Percentiles rank a stretch among this genome's conserved stretches.
Conservation (phyloP, 1,140 invertebrate species). For the Limonius californicus region DNA sequence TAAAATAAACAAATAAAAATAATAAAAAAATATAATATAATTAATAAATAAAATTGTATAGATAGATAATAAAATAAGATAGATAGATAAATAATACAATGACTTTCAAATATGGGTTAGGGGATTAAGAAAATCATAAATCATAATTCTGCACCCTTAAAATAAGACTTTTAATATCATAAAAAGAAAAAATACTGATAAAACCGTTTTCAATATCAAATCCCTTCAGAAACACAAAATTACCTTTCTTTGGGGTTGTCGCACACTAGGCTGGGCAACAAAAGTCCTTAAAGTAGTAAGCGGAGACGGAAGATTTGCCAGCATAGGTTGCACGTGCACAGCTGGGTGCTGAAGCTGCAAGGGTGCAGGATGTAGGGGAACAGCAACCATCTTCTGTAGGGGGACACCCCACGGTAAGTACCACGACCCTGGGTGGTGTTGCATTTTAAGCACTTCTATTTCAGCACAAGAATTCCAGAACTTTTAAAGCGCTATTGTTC, state of each 20-base stretch:
- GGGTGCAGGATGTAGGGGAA: constrained; percentile 41
- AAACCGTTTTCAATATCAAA: too few relatives aligned
- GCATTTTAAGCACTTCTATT: constrained; percentile 36
- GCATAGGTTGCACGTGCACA: constrained; percentile 42
- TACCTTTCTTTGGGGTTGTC: constrained; percentile 41
- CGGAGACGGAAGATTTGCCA: constrained; percentile 44
- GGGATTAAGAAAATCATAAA: too few relatives aligned
- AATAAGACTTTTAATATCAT: too few relatives aligned
- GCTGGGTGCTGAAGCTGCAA: constrained; percentile 34
- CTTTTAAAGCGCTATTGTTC: constrained; percentile 4
- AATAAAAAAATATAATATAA: too few relatives aligned
- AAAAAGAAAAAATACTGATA: too few relatives aligned
- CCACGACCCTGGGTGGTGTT: constrained; percentile 50
- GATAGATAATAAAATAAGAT: too few relatives aligned
- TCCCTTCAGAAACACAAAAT: too few relatives aligned
- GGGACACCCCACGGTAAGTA: constrained; percentile 54
- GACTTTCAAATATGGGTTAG: too few relatives aligned
- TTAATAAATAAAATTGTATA: too few relatives aligned
- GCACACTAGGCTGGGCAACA: constrained; percentile 41
- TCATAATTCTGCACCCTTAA: too few relatives aligned
- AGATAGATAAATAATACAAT: too few relatives aligned
- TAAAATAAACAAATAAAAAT: too few relatives aligned
- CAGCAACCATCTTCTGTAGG: constrained; percentile 52
- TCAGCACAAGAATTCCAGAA: neutral
- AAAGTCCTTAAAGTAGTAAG: constrained; percentile 43